Percentiles rank a stretch among this genome's conserved stretches.
Evolutionary conservation across 2,888 invertebrate genomes (phyloP).

Genomic region (Daptonema setosum): DNA sequence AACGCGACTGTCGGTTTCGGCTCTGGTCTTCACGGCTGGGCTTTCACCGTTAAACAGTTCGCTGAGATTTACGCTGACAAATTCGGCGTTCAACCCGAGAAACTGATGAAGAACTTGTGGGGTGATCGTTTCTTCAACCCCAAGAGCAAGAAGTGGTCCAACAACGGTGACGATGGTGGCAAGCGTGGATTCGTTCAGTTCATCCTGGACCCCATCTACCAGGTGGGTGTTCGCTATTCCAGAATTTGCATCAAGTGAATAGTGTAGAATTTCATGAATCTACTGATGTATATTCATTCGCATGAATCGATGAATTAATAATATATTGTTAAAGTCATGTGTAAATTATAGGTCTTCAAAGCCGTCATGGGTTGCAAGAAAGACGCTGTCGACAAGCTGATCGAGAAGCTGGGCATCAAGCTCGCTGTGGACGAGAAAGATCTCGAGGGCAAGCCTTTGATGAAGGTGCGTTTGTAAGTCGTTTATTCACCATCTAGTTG

Average conservation of each 20-base stretch:
- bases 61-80: conserved; percentile 95
- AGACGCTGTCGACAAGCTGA: conserved; percentile 64
- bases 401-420: conserved; percentile 71
- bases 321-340: too few species aligned
- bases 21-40: conserved; percentile 98
- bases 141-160: conserved; percentile 92
- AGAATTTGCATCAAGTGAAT: too few species aligned
- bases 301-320: too few species aligned
- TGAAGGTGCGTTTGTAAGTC: conserved; percentile 48
- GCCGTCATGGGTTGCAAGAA: conserved; percentile 79
- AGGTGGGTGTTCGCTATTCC: conserved; percentile 38
- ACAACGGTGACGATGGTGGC: conserved; percentile 42
- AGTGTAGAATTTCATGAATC: too few species aligned
- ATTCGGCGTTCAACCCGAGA: conserved; percentile 81
- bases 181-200: conserved; percentile 97
- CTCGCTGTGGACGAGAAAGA: conserved; percentile 84
- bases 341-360: conserved; percentile 49
- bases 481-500: too few species aligned
- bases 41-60: conserved; percentile 97
- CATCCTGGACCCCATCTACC: conserved; percentile 93
- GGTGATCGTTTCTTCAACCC: conserved; percentile 97
- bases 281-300: too few species aligned
- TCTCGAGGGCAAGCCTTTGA: conserved; percentile 76
- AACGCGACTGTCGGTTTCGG: conserved; percentile 98
- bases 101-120: conserved; percentile 83